Evolutionary conservation across 2,888 invertebrate genomes (phyloP).

Genomic region (Oasisia sp.): DNA sequence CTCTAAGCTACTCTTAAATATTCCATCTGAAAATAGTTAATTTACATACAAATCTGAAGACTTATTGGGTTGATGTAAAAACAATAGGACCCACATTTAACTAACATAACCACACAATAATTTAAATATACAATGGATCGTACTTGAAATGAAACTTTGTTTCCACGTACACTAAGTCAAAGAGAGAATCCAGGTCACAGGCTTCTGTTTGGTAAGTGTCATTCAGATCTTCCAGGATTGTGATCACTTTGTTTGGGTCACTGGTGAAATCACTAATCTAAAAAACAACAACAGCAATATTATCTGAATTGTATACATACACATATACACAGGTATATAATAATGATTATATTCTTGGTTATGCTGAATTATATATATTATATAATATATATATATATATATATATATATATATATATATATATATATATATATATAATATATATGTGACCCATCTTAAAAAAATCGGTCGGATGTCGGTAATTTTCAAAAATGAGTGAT

Average conservation of each 20-base stretch:
- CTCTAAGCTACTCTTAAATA: neutral
- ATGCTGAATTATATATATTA: too few species aligned
- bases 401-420: too few species aligned
- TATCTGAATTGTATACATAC: too few species aligned
- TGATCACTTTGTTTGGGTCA: constrained; percentile 72
- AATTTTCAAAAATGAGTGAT: too few species aligned
- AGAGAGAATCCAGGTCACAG: constrained; percentile 52
- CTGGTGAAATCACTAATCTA: constrained; percentile 74
- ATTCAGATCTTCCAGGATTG: constrained; percentile 70
- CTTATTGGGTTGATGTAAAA: neutral
- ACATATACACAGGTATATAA: too few species aligned
- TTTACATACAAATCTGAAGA: neutral
- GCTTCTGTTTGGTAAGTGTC: constrained; percentile 47
- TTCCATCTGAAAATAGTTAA: neutral
- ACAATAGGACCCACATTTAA: neutral
- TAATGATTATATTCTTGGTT: too few species aligned
- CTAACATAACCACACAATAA: neutral
- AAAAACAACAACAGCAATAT: constrained; percentile 23
- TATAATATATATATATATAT: too few species aligned
- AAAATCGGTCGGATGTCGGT: too few species aligned
- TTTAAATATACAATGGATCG: neutral
- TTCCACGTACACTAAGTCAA: constrained; percentile 51
- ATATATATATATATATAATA: too few species aligned
- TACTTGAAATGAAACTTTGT: neutral
- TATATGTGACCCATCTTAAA: too few species aligned